Base-by-base conservation (phyloP, 92 coral and sea anemone species). In the Plumapathes pennacea region DNA sequence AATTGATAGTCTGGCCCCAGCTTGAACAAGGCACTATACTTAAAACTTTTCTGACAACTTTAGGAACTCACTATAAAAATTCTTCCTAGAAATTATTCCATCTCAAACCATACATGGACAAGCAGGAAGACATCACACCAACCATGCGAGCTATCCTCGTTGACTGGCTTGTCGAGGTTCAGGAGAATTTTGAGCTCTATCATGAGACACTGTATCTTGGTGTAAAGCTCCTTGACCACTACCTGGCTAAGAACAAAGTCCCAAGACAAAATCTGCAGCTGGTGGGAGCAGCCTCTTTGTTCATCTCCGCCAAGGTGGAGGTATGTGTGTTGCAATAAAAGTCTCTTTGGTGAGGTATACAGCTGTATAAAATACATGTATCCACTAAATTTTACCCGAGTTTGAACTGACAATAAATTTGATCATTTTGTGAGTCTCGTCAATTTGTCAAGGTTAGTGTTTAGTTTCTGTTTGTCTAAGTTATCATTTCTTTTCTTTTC, bases 141-240 rank as follows among this genome's bases (percentile, higher is more conserved):
- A 83, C 63, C 44, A 94, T 94, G 99, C 83, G 99, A 25, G 96
- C 90, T 34, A 79, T 94, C 37, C 82, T 94, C 28, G 80, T 94
- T 42, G 99, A 94, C 79, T 94, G 99, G 99, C 44, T 94, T 60
- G 99, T 94, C 0, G 99, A 94, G 30, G 99, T 94, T 11, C 99
- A 94, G 45, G 99, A 94, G 52, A 89, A 89, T 61, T 94, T 94
- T 72, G 99, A 94, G 34, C 36, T 94, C 38, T 94, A 89, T 74
- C 99, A 94, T 38, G 99, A 94, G 64, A 94, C 99, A 0, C 82
- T 94, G 0, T 94, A 94, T 50, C 95, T 94, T 32, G 87, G 94
- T 11, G 96, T 94, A 0, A 81, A 82, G 47, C 74, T 94, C 19
- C 75, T 94, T 24, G 99, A 94, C 50, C 81, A 85, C 76, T 89